Evolutionary conservation across 92 coral and sea anemone species (phyloP).

Genomic region (Metridium senile): DNA sequence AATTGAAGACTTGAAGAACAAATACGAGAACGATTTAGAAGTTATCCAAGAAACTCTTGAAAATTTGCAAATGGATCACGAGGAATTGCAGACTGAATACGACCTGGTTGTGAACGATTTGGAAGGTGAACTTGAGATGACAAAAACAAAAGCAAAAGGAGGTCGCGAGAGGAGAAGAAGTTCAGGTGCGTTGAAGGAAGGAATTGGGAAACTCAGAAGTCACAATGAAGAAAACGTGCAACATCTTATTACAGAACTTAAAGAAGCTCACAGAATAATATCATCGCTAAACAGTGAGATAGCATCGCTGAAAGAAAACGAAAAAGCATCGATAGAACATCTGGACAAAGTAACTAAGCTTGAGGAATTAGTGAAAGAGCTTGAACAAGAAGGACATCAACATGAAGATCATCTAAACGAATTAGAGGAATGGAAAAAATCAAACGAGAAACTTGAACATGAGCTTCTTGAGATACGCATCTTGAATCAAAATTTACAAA

Average conservation of each 20-base stretch:
- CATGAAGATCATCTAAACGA: constrained; percentile 42
- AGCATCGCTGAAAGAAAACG: constrained; percentile 30
- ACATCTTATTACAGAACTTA: constrained; percentile 59
- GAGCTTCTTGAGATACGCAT: not conserved
- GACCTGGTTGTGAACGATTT: constrained; percentile 85
- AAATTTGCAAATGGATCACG: constrained; percentile 77
- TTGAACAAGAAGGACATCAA: constrained; percentile 9
- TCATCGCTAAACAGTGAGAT: constrained; percentile 47
- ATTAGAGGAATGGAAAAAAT: constrained; percentile 15
- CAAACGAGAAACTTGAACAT: constrained; percentile 15
- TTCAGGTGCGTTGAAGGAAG: constrained; percentile 53
- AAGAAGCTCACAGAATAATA: constrained; percentile 54
- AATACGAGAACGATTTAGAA: constrained; percentile 70
- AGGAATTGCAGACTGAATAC: constrained; percentile 79
- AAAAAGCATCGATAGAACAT: constrained; percentile 17
- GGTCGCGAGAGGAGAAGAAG: constrained; percentile 29
- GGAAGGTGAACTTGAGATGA: constrained; percentile 67
- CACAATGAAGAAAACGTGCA: constrained; percentile 51
- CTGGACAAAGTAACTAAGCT: constrained; percentile 40
- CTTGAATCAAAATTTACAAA: constrained; percentile 36
- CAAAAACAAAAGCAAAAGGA: constrained; percentile 40
- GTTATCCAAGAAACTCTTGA: constrained; percentile 77
- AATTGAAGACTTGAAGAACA: constrained; percentile 64
- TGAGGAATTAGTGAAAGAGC: constrained; percentile 38
- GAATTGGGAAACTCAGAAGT: constrained; percentile 56